Evolutionary conservation across 1,140 invertebrate species (phyloP), one percentile per base, ranked within the genome.

Genomic region (Sycophaga agraensis): DNA sequence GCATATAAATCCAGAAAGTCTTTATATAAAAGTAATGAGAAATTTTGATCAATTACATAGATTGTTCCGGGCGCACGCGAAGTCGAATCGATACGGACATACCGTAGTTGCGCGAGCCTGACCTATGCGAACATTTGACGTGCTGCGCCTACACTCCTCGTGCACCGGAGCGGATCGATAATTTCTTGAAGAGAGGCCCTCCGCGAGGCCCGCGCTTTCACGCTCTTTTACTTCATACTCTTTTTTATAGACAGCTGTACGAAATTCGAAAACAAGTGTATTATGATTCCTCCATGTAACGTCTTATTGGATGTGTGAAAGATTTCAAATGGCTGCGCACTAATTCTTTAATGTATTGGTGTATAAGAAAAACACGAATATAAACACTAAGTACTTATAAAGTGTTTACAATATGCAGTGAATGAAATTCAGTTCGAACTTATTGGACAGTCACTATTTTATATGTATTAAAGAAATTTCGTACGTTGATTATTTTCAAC

Each of bases 91-190:
- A 43, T 39, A 40, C 46, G 16, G 42, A 46, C 49, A 35, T 22
- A 39, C 21, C 8, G 56, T 49, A 45, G 45, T 43, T 49, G 55
- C 39, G 34, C 43, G 28, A 46, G 28, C 26, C 19, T 56, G 42
- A 56, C 54, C 54, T 56, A 46, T 19, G 42, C 17, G 39, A 43
- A 55, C 22, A 42, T 43, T 17, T 26, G 17, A 31, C n/a, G 3
- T 19, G 40, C 53, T 55, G 53, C 53, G 40, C 53, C 53, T 40
- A 55, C 39, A 31, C n/a, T 22, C 37, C 14, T 0, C 16, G 16
- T 31, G 24, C 21, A 22, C 24, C 28, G 8, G 19, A 3, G 43
- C 22, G 31, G 55, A 58, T 58, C 55, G 55, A 58, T 48, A 45
- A 58, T 48, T 19, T 58, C 21, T 16, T 24, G 17, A 34, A 14